A percentile compares a stretch with the other conserved stretches of the same genome.
Evolutionary conservation across 1,140 invertebrate genomes (phyloP).

Genomic region (Penaeus indicus): DNA sequence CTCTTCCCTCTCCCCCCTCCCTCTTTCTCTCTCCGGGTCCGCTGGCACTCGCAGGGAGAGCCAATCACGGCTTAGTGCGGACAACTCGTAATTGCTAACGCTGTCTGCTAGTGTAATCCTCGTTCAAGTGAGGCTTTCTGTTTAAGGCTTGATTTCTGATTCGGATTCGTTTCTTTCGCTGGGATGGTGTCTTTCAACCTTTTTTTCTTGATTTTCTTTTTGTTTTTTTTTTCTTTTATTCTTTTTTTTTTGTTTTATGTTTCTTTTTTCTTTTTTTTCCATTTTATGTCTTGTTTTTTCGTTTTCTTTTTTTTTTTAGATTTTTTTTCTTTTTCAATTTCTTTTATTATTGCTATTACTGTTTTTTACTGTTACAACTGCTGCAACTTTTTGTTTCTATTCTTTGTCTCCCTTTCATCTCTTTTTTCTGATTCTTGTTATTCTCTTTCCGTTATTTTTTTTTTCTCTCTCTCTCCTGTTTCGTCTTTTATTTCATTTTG

Average conservation of each 20-base stretch:
- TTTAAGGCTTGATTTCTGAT: background rate
- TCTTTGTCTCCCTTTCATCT: too few species aligned
- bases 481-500: background rate
- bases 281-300: too few species aligned
- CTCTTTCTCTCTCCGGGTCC: background rate
- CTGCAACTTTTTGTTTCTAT: too few species aligned
- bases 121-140: too few species aligned
- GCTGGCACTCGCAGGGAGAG: slow-evolving; percentile 33
- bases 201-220: background rate
- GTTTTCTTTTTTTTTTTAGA: too few species aligned
- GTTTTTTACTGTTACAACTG: too few species aligned
- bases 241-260: background rate
- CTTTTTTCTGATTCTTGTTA: too few species aligned
- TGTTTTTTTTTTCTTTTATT: background rate
- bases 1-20: background rate
- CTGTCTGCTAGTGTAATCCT: background rate
- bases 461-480: background rate
- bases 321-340: too few species aligned
- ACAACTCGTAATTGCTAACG: slow-evolving; percentile 36
- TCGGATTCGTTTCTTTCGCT: background rate
- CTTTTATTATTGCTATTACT: too few species aligned
- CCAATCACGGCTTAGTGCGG: slow-evolving; percentile 45
- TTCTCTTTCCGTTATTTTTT: background rate
- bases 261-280: background rate
- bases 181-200: background rate